phyloP scores from a whole-genome alignment of 2,797 vertebrate species.

The Spheniscus humboldti region DNA sequence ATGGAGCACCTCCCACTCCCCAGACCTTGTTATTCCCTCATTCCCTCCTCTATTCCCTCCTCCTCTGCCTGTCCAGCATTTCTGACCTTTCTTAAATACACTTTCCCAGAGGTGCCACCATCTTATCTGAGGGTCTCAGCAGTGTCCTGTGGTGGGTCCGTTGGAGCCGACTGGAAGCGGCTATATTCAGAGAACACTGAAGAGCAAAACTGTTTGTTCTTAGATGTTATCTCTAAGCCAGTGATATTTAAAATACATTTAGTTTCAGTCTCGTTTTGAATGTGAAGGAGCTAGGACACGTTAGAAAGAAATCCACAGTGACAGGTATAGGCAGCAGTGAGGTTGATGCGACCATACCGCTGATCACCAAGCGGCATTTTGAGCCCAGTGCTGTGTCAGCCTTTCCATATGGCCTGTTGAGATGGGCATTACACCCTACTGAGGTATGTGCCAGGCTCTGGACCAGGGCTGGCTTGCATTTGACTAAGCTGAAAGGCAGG shows the following conservation, averaged over 20 bases:
- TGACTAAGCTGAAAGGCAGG: not conserved
- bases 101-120: not conserved
- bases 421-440: not conserved
- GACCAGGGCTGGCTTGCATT: not conserved
- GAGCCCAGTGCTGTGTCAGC: not conserved
- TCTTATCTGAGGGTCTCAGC: not conserved
- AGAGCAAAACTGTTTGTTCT: not conserved
- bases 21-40: not conserved
- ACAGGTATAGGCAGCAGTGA: not conserved
- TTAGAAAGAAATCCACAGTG: not conserved
- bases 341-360: not conserved
- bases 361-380: not conserved
- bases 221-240: not conserved
- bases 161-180: not conserved
- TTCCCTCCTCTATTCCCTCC: not conserved
- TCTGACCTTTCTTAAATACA: not conserved
- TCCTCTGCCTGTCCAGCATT: not conserved
- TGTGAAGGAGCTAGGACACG: not conserved
- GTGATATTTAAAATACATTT: not conserved
- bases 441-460: not conserved
- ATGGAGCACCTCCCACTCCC: not conserved
- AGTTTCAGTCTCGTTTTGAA: not conserved
- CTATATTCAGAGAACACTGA: not conserved
- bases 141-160: accelerated
- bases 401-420: not conserved